A percentile compares a stretch with the other conserved stretches of the same genome.
Evolutionary conservation across 2,888 invertebrate species (phyloP).

Genomic region (Fissipunctia ypsillon): DNA sequence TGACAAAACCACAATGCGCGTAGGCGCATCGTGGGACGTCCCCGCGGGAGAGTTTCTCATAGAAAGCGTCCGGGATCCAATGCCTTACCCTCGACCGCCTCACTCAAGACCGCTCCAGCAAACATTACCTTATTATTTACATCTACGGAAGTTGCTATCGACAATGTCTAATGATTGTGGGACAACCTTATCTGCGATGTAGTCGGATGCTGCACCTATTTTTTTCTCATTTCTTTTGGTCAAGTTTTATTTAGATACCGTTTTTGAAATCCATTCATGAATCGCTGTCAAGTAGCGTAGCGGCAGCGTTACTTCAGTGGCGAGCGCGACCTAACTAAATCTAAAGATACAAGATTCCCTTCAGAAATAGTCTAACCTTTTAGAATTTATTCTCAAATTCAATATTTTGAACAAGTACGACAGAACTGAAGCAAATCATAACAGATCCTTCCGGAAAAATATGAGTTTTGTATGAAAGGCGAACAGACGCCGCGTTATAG

Average conservation of each 20-base stretch:
- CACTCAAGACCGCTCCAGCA: conserved; percentile 62
- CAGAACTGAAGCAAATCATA: conserved; percentile 54
- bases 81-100: conserved; percentile 69
- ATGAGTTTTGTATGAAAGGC: conserved; percentile 67
- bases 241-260: not conserved
- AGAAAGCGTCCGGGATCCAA: conserved; percentile 63
- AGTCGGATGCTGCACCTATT: conserved; percentile 13
- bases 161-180: conserved; percentile 47
- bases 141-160: conserved; percentile 62
- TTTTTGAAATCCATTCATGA: conserved; percentile 4
- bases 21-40: conserved; percentile 77
- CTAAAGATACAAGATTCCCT: not conserved
- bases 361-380: not conserved
- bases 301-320: not conserved
- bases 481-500: conserved; percentile 69
- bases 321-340: not conserved
- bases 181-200: conserved; percentile 33
- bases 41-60: conserved; percentile 76
- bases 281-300: not conserved
- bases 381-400: conserved; percentile 17
- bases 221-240: conserved; percentile 11
- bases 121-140: conserved; percentile 63
- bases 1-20: conserved; percentile 42
- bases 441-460: conserved; percentile 72
- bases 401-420: conserved; percentile 28